Percentiles rank a stretch among this genome's conserved stretches.
Evolutionary conservation across 2,797 vertebrate genomes (phyloP).

Genomic region (Neoniphon sammara): DNA sequence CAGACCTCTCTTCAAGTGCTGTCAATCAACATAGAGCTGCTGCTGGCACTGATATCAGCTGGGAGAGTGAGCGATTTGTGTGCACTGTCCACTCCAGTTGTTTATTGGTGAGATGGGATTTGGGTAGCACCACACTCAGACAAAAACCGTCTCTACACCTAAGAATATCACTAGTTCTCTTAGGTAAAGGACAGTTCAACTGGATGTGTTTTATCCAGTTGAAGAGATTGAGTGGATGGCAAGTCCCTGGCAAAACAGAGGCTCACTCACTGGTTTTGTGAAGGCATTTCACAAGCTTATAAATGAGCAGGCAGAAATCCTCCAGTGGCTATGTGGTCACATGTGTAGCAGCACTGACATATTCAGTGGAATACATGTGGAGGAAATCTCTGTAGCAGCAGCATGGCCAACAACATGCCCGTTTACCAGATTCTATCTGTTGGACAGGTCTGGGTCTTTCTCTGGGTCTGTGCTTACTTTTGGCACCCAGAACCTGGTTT

Average conservation of each 20-base stretch:
- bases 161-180: no score
- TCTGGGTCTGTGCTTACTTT: constrained; percentile 23
- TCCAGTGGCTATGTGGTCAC: constrained; percentile 58
- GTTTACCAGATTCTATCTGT: constrained; percentile 40
- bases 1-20: no score
- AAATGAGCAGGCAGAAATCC: constrained; percentile 52
- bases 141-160: no score
- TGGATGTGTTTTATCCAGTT: no score
- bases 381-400: not conserved
- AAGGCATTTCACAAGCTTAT: constrained; percentile 54
- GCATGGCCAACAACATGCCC: constrained; percentile 7
- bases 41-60: no score
- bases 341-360: constrained; percentile 38
- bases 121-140: no score
- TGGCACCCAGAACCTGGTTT: not conserved
- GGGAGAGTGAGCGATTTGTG: no score
- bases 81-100: no score
- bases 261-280: constrained; percentile 37
- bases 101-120: no score
- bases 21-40: no score
- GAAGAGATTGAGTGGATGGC: not conserved
- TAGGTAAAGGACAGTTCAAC: no score
- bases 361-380: constrained; percentile 37
- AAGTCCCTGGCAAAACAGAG: constrained; percentile 50
- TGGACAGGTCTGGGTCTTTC: constrained; percentile 38